Conservation (phyloP, 2,888 invertebrate species). For the Agrochola lota region DNA sequence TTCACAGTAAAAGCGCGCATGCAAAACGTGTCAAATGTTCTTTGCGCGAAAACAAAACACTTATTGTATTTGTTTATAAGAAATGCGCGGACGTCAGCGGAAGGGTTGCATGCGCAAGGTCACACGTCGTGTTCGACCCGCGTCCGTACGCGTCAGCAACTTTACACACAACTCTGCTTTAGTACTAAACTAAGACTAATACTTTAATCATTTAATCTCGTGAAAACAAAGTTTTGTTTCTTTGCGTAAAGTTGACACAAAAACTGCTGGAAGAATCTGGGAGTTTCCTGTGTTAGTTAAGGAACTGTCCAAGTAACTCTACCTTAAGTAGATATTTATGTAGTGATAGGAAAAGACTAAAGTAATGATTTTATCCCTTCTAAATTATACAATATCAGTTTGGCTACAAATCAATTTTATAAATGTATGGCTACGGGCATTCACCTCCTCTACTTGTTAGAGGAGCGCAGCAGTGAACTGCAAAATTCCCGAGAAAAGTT, state of each 20-base stretch:
- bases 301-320: constrained; percentile 30
- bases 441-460: constrained; percentile 11
- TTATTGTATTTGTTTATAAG: constrained; percentile 60
- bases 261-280: constrained; percentile 34
- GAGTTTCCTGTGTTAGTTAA: constrained; percentile 17
- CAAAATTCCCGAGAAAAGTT: constrained; percentile 2
- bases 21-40: constrained; percentile 68
- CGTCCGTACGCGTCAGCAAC: constrained; percentile 51
- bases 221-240: constrained; percentile 34
- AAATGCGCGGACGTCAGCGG: constrained; percentile 63
- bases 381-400: background rate
- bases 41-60: constrained; percentile 59
- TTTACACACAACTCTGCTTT: constrained; percentile 44
- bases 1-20: constrained; percentile 35
- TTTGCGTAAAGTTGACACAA: constrained; percentile 22
- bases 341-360: background rate
- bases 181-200: constrained; percentile 33
- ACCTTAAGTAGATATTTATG: constrained; percentile 10
- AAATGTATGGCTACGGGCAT: background rate
- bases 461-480: constrained; percentile 4
- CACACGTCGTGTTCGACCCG: constrained; percentile 32
- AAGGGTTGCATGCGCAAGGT: constrained; percentile 59
- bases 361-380: background rate
- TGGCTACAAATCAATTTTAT: constrained; percentile 11
- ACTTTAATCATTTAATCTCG: constrained; percentile 45